Percentiles rank a stretch among this genome's conserved stretches.
Evolutionary conservation across 2,888 invertebrate genomes (phyloP).

Genomic region (Cheilosia vernalis): DNA sequence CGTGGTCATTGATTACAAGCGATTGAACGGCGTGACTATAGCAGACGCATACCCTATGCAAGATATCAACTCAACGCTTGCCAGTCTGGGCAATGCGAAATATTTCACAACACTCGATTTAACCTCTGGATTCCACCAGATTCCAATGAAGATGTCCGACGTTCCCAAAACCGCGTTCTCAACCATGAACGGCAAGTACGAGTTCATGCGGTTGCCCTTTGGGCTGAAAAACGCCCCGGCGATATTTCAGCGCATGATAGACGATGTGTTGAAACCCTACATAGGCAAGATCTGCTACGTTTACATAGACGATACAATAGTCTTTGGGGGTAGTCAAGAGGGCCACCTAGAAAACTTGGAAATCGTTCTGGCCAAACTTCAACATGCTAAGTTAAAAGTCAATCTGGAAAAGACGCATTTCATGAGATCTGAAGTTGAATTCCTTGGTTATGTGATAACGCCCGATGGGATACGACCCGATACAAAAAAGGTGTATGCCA

Average conservation of each 20-base stretch:
- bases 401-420: slow-evolving; percentile 38
- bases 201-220: not conserved
- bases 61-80: slow-evolving; percentile 30
- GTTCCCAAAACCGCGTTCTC: slow-evolving; percentile 54
- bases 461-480: slow-evolving; percentile 48
- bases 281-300: not conserved
- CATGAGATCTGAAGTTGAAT: slow-evolving; percentile 56
- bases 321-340: slow-evolving; percentile 41
- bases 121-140: slow-evolving; percentile 42
- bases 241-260: not conserved
- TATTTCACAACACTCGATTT: slow-evolving; percentile 46
- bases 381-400: slow-evolving; percentile 43
- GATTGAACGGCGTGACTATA: slow-evolving; percentile 14
- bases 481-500: slow-evolving; percentile 37
- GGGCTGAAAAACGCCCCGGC: not conserved
- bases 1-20: not conserved
- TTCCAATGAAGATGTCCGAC: slow-evolving; percentile 28
- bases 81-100: slow-evolving; percentile 24
- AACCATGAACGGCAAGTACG: not conserved
- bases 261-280: not conserved
- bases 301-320: slow-evolving; percentile 72
- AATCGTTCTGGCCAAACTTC: slow-evolving; percentile 26
- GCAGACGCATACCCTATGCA: slow-evolving; percentile 13
- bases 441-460: slow-evolving; percentile 51
- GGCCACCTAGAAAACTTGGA: slow-evolving; percentile 54